phyloP scores from a whole-genome alignment of 2,888 invertebrate species.

The Aphodius sticticus region DNA sequence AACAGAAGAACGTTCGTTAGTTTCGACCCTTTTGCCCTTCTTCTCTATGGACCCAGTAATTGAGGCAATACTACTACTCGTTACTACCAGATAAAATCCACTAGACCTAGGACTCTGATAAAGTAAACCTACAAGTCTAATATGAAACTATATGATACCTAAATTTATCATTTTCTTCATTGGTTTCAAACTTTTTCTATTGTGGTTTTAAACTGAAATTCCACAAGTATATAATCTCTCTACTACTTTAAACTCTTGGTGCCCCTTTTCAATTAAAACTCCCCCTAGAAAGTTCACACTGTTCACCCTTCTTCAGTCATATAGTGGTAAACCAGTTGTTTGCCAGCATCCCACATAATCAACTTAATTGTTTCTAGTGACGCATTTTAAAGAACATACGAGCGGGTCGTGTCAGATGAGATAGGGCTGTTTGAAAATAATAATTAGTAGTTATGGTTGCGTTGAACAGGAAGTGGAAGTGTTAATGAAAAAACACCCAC shows the following conservation, averaged over 20 bases:
- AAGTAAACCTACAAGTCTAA: too few species aligned
- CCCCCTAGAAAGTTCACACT: neutral
- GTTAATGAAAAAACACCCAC: conserved; percentile 14
- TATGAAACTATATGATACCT: too few species aligned
- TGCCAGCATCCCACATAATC: neutral
- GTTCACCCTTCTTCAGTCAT: neutral
- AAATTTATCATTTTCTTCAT: too few species aligned
- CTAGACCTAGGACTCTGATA: too few species aligned
- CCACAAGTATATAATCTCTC: too few species aligned
- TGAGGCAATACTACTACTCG: conserved; percentile 16
- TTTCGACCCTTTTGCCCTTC: conserved; percentile 6
- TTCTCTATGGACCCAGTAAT: conserved; percentile 6
- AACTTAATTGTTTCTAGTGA: neutral
- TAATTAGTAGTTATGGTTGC: neutral
- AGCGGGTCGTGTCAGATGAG: neutral
- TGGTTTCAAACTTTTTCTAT: too few species aligned
- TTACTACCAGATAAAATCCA: neutral
- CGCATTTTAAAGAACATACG: neutral
- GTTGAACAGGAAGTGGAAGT: conserved; percentile 36
- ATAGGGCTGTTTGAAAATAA: conserved; percentile 4
- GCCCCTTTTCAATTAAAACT: neutral
- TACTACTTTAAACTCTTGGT: too few species aligned
- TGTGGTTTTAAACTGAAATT: too few species aligned
- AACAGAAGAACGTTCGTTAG: conserved; percentile 30
- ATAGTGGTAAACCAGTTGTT: neutral